Percentiles rank a stretch among this genome's conserved stretches.
phyloP scores from a whole-genome alignment of 1,140 invertebrate species.

The Euwallacea similis region DNA sequence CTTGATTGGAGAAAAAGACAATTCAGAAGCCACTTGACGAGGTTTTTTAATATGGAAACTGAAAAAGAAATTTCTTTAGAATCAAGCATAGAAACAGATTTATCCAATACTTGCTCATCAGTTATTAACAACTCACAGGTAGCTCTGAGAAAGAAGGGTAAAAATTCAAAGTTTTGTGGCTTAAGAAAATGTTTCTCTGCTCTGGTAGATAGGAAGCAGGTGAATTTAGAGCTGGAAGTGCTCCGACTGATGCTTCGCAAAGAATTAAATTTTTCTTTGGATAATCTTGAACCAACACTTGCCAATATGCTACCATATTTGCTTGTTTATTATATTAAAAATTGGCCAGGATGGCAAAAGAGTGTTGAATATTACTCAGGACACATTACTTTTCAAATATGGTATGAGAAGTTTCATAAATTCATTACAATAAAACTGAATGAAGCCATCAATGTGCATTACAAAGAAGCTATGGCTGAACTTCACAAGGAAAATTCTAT shows the following conservation, averaged over 20 bases:
- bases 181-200: conserved; percentile 39
- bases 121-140: too few relatives aligned
- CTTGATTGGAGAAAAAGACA: too few relatives aligned
- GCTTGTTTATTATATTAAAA: conserved; percentile 41
- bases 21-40: too few relatives aligned
- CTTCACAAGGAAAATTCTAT: conserved; percentile 1
- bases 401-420: conserved; percentile 41
- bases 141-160: conserved; percentile 5
- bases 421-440: conserved; percentile 38
- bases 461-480: background rate
- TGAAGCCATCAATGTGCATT: conserved; percentile 25
- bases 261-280: conserved; percentile 36
- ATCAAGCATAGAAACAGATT: too few relatives aligned
- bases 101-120: too few relatives aligned
- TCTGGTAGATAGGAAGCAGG: conserved; percentile 40
- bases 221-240: conserved; percentile 38
- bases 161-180: conserved; percentile 23
- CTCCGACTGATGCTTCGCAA: conserved; percentile 35
- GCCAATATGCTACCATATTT: conserved; percentile 31
- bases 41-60: too few relatives aligned
- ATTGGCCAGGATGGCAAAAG: conserved; percentile 42
- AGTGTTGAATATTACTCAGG: conserved; percentile 41
- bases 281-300: conserved; percentile 22
- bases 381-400: conserved; percentile 34
- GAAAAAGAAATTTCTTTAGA: too few relatives aligned